A percentile compares a stretch with the other conserved stretches of the same genome.
Evolutionary conservation across 2,888 invertebrate genomes (phyloP).

Genomic region (Acronicta aceris): DNA sequence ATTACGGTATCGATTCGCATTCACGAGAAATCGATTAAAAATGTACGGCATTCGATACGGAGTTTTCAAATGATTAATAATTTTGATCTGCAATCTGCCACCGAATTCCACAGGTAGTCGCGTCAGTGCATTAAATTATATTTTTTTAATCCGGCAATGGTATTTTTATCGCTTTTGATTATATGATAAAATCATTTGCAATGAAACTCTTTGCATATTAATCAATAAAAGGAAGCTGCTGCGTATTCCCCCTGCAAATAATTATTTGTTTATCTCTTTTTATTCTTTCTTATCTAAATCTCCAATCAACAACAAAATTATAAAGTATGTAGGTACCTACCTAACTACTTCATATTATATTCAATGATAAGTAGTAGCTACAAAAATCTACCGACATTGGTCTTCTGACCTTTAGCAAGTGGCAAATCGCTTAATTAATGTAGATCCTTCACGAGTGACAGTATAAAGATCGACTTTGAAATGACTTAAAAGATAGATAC

Average conservation of each 20-base stretch:
- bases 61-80: constrained; percentile 80
- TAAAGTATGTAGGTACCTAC: too few species aligned
- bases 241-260: constrained; percentile 9
- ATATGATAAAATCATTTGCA: constrained; percentile 48
- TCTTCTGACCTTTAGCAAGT: too few species aligned
- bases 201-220: constrained; percentile 29
- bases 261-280: background rate
- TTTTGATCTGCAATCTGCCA: constrained; percentile 86
- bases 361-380: too few species aligned
- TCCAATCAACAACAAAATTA: too few species aligned
- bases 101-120: constrained; percentile 83
- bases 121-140: constrained; percentile 72
- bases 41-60: constrained; percentile 75
- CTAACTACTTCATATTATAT: too few species aligned
- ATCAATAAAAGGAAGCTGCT: constrained; percentile 22
- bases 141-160: constrained; percentile 36
- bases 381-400: too few species aligned
- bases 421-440: too few species aligned
- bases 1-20: constrained; percentile 54
- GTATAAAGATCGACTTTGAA: too few species aligned
- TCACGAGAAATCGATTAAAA: constrained; percentile 75
- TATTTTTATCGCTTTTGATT: constrained; percentile 57
- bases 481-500: too few species aligned
- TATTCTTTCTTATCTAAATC: constrained; percentile 3
- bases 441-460: too few species aligned